A percentile compares a stretch with the other conserved stretches of the same genome.
phyloP scores from a whole-genome alignment of 2,797 vertebrate genomes.

The Novumbra hubbsi region DNA sequence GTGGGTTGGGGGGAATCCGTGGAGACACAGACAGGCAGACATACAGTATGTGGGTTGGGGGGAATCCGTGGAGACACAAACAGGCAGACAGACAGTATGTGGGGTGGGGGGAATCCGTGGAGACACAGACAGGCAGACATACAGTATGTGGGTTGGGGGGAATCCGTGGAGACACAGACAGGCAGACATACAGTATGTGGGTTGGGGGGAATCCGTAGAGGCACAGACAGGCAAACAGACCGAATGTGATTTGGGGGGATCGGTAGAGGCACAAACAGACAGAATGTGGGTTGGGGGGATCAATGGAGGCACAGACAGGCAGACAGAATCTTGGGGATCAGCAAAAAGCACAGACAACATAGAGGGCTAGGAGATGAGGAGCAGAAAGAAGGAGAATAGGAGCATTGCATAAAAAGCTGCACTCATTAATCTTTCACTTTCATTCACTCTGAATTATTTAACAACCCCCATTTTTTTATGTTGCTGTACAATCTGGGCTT shows the following conservation, averaged over 20 bases:
- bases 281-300: background rate
- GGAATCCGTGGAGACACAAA: too few species aligned
- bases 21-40: too few species aligned
- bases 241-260: constrained; percentile 14
- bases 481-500: constrained; percentile 22
- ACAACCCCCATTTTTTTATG: constrained; percentile 25
- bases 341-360: background rate
- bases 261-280: background rate
- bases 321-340: constrained; percentile 2
- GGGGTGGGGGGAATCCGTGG: too few species aligned
- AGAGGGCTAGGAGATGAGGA: background rate
- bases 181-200: too few species aligned
- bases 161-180: background rate
- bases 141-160: background rate
- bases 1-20: too few species aligned
- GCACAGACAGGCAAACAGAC: constrained; percentile 4
- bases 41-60: too few species aligned
- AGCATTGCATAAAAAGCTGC: constrained; percentile 38
- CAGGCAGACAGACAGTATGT: too few species aligned
- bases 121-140: constrained; percentile 5
- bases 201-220: background rate
- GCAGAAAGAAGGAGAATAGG: background rate
- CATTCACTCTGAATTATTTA: constrained; percentile 64
- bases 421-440: constrained; percentile 67
- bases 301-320: background rate